phyloP scores from a whole-genome alignment of 2,797 vertebrate genomes.

The Accipiter minullus region DNA sequence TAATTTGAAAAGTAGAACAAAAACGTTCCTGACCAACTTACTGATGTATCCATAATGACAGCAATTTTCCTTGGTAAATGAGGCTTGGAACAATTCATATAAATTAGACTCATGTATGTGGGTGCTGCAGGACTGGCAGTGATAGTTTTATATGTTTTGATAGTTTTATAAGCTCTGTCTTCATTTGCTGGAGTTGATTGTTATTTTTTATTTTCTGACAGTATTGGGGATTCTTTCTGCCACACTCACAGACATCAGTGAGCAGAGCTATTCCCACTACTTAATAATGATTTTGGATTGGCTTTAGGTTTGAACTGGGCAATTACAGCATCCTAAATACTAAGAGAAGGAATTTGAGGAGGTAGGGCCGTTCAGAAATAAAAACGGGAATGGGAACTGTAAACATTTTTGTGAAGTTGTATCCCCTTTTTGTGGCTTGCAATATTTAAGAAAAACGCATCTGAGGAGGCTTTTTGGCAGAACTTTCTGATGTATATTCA shows the following conservation, averaged over 20 bases:
- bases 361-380: background rate
- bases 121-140: conserved; percentile 9
- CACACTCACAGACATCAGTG: background rate
- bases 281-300: background rate
- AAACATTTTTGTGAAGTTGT: background rate
- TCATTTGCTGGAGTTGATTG: background rate
- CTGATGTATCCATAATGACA: conserved; percentile 1
- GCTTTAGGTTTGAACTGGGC: background rate
- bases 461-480: conserved; percentile 1
- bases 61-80: conserved; percentile 40
- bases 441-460: background rate
- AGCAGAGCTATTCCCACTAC: background rate
- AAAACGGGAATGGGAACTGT: background rate
- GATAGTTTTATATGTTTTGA: conserved; percentile 16
- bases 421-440: background rate
- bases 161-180: background rate
- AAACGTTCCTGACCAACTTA: background rate
- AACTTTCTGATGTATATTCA: background rate
- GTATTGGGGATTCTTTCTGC: background rate
- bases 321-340: background rate
- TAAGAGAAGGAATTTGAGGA: background rate
- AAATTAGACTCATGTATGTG: background rate
- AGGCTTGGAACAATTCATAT: conserved; percentile 23
- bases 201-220: conserved; percentile 14
- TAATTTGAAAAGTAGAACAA: conserved; percentile 37